A percentile compares a stretch with the other conserved stretches of the same genome.
These are phyloP conservation scores for Halichoeres trimaculatus DNA, from an alignment of 2,113 vertebrate species.

Conservation along the genomic window DNA sequence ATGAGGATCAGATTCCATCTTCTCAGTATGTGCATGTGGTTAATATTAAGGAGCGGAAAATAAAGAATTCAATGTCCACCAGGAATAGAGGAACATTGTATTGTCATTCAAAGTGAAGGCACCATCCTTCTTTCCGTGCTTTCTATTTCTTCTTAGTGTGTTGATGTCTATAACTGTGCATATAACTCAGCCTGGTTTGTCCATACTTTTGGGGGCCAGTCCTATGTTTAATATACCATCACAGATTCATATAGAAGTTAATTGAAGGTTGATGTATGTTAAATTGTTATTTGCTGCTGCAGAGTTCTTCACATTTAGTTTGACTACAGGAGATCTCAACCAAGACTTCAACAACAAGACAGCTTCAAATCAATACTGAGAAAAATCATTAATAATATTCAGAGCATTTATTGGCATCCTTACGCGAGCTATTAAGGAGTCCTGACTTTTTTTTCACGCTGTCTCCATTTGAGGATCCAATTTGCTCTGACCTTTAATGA, in stretches of 20 bases:
- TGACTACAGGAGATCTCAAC: slow-evolving; percentile 38
- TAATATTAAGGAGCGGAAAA: slow-evolving; percentile 50
- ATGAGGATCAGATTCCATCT: slow-evolving; percentile 28
- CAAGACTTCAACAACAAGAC: slow-evolving; percentile 65
- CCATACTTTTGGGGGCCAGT: no score
- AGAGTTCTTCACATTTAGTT: slow-evolving; percentile 29
- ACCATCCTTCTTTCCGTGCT: background rate
- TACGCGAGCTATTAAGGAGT: slow-evolving; percentile 67
- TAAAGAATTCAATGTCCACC: slow-evolving; percentile 53
- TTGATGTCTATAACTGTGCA: background rate
- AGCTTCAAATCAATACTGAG: slow-evolving; percentile 68
- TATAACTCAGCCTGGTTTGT: no score
- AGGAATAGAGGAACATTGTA: slow-evolving; percentile 43
- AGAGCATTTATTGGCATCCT: slow-evolving; percentile 78
- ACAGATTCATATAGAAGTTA: background rate
- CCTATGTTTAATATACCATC: no score
- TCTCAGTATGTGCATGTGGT: slow-evolving; percentile 38
- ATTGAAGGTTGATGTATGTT: background rate
- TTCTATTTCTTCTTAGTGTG: background rate
- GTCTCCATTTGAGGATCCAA: slow-evolving; percentile 75
- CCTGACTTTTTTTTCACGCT: slow-evolving; percentile 52
- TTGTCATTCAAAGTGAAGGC: slow-evolving; percentile 41
- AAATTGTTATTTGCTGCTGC: background rate
- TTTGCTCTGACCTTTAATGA: slow-evolving; percentile 81
- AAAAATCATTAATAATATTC: slow-evolving; percentile 84